Conservation (phyloP, 1,140 invertebrate species). For the Papilio polytes region DNA sequence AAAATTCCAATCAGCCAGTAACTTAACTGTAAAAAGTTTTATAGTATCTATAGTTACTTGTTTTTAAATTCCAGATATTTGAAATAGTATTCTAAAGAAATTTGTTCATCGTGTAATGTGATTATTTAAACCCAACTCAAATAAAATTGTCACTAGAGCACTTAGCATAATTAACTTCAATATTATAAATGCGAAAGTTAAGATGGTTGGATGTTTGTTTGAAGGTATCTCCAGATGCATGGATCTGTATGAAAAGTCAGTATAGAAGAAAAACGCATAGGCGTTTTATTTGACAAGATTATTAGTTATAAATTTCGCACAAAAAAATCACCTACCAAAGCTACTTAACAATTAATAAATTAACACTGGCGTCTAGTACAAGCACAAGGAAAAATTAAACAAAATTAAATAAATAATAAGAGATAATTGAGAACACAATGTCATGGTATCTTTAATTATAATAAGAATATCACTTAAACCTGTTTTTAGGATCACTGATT, state of each 20-base stretch:
- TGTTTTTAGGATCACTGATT: background rate
- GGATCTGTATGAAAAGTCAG: too few species aligned
- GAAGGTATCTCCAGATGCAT: too few species aligned
- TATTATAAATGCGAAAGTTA: too few species aligned
- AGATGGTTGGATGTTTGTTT: too few species aligned
- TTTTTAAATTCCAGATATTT: background rate
- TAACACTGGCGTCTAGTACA: background rate
- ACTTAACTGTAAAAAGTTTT: background rate
- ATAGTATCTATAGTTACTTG: too few species aligned
- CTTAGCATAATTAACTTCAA: background rate
- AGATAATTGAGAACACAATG: background rate
- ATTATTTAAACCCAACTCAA: too few species aligned
- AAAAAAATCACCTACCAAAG: background rate
- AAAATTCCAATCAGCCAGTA: background rate
- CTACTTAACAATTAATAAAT: background rate
- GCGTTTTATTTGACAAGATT: too few species aligned
- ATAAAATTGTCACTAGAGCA: background rate
- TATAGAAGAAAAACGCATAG: too few species aligned
- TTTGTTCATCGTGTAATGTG: background rate
- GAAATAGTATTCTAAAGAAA: too few species aligned
- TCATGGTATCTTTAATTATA: background rate
- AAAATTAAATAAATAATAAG: background rate
- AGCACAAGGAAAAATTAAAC: background rate
- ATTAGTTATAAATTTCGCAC: background rate
- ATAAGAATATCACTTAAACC: background rate